These are phyloP conservation scores for Rousettus madagascariensis DNA, from an alignment of 2,797 vertebrate species.

Conservation along the genomic window DNA sequence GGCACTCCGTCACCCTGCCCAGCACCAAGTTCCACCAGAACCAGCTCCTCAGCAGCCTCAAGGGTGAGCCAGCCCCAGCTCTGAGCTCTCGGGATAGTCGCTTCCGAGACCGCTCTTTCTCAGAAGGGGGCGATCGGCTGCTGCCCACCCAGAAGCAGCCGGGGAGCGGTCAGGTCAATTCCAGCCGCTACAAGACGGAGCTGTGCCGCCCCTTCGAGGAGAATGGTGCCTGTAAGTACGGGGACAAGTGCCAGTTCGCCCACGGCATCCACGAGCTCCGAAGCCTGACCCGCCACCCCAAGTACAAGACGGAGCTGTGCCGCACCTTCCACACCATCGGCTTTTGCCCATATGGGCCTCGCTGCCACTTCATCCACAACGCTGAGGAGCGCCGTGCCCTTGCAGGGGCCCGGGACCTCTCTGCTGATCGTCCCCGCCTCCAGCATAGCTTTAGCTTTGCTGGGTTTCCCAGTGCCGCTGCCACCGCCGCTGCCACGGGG, in stretches of 20 bases:
- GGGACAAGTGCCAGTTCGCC: slow-evolving; percentile 96
- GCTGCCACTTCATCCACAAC: slow-evolving; percentile 97
- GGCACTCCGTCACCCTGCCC: slow-evolving; percentile 94
- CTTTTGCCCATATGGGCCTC: slow-evolving; percentile 94
- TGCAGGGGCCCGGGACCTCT: slow-evolving; percentile 84
- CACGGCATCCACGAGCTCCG: slow-evolving; percentile 94
- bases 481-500: slow-evolving; percentile 90
- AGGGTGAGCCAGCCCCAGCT: slow-evolving; percentile 91
- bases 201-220: slow-evolving; percentile 95
- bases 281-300: slow-evolving; percentile 94
- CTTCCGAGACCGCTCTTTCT: slow-evolving; percentile 96
- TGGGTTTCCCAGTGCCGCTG: slow-evolving; percentile 92
- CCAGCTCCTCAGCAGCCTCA: slow-evolving; percentile 94
- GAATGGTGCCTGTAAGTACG: slow-evolving; percentile 95
- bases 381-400: slow-evolving; percentile 93
- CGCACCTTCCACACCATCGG: slow-evolving; percentile 97
- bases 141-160: slow-evolving; percentile 91
- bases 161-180: slow-evolving; percentile 92
- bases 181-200: slow-evolving; percentile 97
- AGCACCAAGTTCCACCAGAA: slow-evolving; percentile 96
- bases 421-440: slow-evolving; percentile 92
- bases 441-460: slow-evolving; percentile 99
- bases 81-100: slow-evolving; percentile 94
- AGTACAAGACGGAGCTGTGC: slow-evolving; percentile 96
- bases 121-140: slow-evolving; percentile 95